phyloP scores from a whole-genome alignment of 2,888 invertebrate species.

The Hirtodrosophila confusa region DNA sequence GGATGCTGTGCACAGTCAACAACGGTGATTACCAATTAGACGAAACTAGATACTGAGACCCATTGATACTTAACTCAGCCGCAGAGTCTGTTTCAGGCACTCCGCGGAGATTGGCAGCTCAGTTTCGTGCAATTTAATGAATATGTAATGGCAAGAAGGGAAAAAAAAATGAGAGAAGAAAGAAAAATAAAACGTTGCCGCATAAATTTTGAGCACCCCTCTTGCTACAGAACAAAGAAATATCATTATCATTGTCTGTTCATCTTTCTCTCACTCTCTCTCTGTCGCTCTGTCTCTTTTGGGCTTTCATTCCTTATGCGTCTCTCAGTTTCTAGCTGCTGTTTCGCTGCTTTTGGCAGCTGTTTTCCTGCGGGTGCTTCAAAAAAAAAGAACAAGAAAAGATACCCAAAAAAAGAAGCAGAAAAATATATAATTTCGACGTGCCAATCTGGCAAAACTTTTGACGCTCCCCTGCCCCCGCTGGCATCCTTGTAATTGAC shows the following conservation, averaged over 20 bases:
- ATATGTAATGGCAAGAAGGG: constrained; percentile 71
- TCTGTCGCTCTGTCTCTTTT: neutral
- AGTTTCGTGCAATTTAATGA: constrained; percentile 67
- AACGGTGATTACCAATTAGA: constrained; percentile 62
- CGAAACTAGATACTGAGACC: constrained; percentile 35
- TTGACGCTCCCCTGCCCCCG: constrained; percentile 17
- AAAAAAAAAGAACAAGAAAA: constrained; percentile 14
- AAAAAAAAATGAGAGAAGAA: too few species aligned
- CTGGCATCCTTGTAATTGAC: constrained; percentile 35
- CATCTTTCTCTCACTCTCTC: constrained; percentile 22
- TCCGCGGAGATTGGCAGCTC: constrained; percentile 31
- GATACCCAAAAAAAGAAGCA: neutral
- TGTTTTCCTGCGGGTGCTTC: constrained; percentile 59
- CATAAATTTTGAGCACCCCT: constrained; percentile 61
- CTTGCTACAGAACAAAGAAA: constrained; percentile 49
- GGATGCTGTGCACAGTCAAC: constrained; percentile 9
- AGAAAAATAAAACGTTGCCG: constrained; percentile 31
- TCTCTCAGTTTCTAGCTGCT: constrained; percentile 15
- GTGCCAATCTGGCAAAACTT: constrained; percentile 55
- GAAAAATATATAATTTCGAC: constrained; percentile 16
- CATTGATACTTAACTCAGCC: constrained; percentile 31
- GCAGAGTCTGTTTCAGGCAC: constrained; percentile 1
- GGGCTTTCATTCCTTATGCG: neutral
- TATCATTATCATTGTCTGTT: constrained; percentile 60
- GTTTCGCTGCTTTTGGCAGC: constrained; percentile 56